Evolutionary conservation across 2,888 invertebrate genomes (phyloP), one percentile per base, ranked within the genome.

Genomic region (Cheilosia urbana): DNA sequence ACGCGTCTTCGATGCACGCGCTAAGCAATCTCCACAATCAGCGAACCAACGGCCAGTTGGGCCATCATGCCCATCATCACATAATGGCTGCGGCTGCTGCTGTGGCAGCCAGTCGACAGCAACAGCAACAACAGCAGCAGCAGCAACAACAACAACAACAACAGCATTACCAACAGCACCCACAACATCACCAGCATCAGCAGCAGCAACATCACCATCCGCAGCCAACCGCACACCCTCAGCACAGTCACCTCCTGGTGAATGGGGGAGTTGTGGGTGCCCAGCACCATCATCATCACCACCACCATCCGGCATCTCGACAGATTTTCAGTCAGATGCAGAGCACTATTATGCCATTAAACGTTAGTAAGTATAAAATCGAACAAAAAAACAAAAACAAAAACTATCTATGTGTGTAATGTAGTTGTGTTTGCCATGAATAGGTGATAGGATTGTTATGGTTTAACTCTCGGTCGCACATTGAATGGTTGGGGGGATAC

Each of bases 261-360:
- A 85, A 85, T 15, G 81, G 77, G 3, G 85, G 80, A 19, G 80
- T 80, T 63, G 80, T 81, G 76, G 80, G 80, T 57, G 84, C 57
- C 4, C 87, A 65, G 11, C 81, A 79, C 47, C 85, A 82, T 68
- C 87, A 83, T 24, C 82, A 83, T 49, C 88, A 87, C 66, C 88
- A 82, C 69, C 88, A 87, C 30, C 88, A 77, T 81, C 80, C 87
- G 82, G 71, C 82, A 51, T 87, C 87, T 87, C 91, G 92, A 57
- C 92, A 92, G 89, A 90, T 92, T 88, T 92, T 92, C 89, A 91
- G 91, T 87, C 92, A 92, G 68, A 89, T 92, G 90, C 92, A 92
- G 88, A 91, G 90, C 87, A 91, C 90, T 57, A 89, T 92, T 66
- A 90, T 92, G 90, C 92, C 92, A 88, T 89, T 92, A 88, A 92